These are phyloP conservation scores for Synanceia verrucosa DNA, from an alignment of 2,797 vertebrate genomes.

Conservation along the genomic window DNA sequence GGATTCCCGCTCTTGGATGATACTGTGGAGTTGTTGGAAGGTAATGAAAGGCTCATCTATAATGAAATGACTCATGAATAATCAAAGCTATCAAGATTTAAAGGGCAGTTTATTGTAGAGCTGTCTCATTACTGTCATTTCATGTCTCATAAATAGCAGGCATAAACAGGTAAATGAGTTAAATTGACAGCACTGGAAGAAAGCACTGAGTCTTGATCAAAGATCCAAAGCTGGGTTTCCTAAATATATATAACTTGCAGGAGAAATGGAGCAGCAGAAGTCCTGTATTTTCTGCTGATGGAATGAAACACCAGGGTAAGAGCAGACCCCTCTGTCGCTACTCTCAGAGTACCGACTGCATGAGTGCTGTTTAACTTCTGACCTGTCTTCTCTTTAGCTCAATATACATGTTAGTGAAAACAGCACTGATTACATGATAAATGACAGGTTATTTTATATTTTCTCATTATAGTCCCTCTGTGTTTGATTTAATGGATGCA, in stretches of 20 bases:
- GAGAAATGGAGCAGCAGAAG: conserved; percentile 38
- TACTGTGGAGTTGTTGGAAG: conserved; percentile 43
- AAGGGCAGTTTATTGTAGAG: neutral
- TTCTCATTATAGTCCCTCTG: neutral
- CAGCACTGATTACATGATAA: neutral
- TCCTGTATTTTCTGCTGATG: conserved; percentile 52
- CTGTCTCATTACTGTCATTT: neutral
- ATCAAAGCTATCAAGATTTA: neutral
- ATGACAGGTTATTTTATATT: neutral
- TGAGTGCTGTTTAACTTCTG: neutral
- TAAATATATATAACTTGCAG: conserved; percentile 38
- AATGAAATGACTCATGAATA: conserved; percentile 7
- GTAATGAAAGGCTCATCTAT: conserved; percentile 43
- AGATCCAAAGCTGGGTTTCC: conserved; percentile 37
- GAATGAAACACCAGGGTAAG: conserved; percentile 64
- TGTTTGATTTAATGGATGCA: neutral
- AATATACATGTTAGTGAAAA: neutral
- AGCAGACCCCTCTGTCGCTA: conserved; percentile 33
- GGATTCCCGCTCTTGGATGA: conserved; percentile 26
- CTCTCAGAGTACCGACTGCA: neutral
- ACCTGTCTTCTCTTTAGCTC: neutral
- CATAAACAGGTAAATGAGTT: conserved; percentile 26
- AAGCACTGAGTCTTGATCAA: conserved; percentile 41
- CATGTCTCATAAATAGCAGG: conserved; percentile 3
- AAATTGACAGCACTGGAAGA: conserved; percentile 7